phyloP scores from a whole-genome alignment of 2,888 invertebrate genomes.

The Colletes collaris region DNA sequence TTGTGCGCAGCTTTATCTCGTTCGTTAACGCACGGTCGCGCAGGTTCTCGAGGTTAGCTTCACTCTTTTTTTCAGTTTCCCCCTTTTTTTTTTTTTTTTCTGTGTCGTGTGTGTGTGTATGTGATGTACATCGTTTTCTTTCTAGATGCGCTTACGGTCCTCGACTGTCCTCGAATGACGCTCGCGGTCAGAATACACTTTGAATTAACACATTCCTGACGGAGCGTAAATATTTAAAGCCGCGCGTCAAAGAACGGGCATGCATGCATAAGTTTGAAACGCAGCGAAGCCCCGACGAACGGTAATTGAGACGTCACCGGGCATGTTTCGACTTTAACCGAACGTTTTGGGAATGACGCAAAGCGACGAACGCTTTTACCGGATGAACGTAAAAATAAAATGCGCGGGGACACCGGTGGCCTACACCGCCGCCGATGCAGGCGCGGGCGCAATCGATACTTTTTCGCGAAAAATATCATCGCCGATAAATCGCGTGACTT shows the following conservation, averaged over 20 bases:
- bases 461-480: not conserved
- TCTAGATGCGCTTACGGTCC: not conserved
- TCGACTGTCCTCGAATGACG: not conserved
- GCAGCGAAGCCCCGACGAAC: constrained; percentile 16
- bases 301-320: constrained; percentile 53
- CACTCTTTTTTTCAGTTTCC: constrained; percentile 7
- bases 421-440: not conserved
- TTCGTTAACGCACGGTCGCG: constrained; percentile 24
- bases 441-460: not conserved
- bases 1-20: constrained; percentile 54
- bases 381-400: constrained; percentile 28
- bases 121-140: not conserved
- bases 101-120: too few relatives aligned
- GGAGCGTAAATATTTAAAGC: constrained; percentile 39
- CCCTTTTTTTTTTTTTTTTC: not conserved
- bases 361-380: constrained; percentile 21
- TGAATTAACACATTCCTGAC: constrained; percentile 16
- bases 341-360: constrained; percentile 20
- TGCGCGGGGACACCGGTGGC: not conserved
- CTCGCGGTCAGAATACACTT: not conserved
- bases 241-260: not conserved
- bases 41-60: constrained; percentile 44
- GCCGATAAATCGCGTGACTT: not conserved
- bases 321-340: constrained; percentile 18
- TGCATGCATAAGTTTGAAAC: constrained; percentile 8